Evolutionary conservation across 1,140 invertebrate species (phyloP).

Genomic region (Hypothenemus hampei): DNA sequence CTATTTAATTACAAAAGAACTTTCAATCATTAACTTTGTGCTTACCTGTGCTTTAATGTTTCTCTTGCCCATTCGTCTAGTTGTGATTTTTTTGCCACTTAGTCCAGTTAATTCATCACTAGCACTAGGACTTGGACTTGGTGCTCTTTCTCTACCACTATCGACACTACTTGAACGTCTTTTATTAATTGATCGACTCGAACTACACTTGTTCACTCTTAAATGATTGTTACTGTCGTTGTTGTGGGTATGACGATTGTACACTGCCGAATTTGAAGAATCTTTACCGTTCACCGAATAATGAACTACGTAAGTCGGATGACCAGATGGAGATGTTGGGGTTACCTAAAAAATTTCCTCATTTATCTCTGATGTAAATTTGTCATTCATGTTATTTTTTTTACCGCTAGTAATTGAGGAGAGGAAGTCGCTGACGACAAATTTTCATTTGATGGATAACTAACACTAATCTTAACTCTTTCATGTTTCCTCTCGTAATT

Average conservation of each 20-base stretch:
- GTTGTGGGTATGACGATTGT: constrained; percentile 27
- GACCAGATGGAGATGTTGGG: constrained; percentile 44
- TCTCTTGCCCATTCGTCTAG: constrained; percentile 70
- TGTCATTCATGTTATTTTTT: neutral
- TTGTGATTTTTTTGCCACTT: constrained; percentile 61
- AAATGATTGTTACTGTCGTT: constrained; percentile 37
- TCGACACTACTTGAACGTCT: constrained; percentile 40
- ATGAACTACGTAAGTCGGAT: constrained; percentile 54
- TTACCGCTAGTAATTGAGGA: constrained; percentile 34
- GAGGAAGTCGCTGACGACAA: constrained; percentile 51
- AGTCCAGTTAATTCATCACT: constrained; percentile 46
- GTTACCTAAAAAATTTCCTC: constrained; percentile 36
- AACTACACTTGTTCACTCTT: constrained; percentile 42
- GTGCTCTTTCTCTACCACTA: constrained; percentile 39
- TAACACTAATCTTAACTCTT: constrained; percentile 76
- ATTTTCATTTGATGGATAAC: constrained; percentile 74
- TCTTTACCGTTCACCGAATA: constrained; percentile 52
- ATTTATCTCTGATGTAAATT: neutral
- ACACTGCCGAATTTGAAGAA: constrained; percentile 36
- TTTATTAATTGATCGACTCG: constrained; percentile 18
- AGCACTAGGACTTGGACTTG: constrained; percentile 48
- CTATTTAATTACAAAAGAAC: neutral
- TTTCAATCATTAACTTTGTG: neutral
- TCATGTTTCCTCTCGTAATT: constrained; percentile 60
- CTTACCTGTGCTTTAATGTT: constrained; percentile 72